Evolutionary conservation across 1,140 invertebrate genomes (phyloP).

Genomic region (Lethrus apterus): DNA sequence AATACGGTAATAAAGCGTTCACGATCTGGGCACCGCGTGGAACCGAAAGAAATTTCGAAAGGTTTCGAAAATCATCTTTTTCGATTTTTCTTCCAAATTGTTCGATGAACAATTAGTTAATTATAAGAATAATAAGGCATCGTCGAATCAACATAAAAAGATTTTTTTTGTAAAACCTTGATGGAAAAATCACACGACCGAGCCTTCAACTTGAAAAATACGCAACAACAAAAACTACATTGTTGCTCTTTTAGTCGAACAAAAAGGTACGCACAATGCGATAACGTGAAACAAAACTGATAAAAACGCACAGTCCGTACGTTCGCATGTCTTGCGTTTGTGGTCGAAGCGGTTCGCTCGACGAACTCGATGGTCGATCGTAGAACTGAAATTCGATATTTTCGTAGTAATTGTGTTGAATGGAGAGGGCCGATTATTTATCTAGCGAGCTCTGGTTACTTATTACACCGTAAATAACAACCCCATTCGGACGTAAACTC

Average conservation of each 20-base stretch:
- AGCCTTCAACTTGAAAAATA: background rate
- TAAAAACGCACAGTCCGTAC: too few relatives aligned
- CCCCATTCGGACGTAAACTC: constrained; percentile 3
- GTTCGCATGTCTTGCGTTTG: constrained; percentile 7
- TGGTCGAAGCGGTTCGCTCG: background rate
- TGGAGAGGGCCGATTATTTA: constrained; percentile 13
- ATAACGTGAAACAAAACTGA: constrained; percentile 2
- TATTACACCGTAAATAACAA: constrained; percentile 11
- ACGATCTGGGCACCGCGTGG: constrained; percentile 9
- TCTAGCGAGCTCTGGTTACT: constrained; percentile 9
- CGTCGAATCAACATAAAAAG: too few relatives aligned
- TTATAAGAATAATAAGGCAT: too few relatives aligned
- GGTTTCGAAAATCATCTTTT: too few relatives aligned
- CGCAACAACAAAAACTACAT: constrained; percentile 6
- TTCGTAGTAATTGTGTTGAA: constrained; percentile 9
- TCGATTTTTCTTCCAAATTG: too few relatives aligned
- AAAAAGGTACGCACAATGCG: background rate
- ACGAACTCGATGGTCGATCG: background rate
- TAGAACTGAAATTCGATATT: constrained; percentile 9
- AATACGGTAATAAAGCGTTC: constrained; percentile 9
- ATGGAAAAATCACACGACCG: constrained; percentile 5
- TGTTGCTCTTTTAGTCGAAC: constrained; percentile 9
- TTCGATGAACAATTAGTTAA: too few relatives aligned
- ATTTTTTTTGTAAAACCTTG: too few relatives aligned
- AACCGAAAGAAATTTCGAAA: constrained; percentile 3